Conservation (phyloP, 2,888 invertebrate genomes). For the Dolomedes plantarius region DNA sequence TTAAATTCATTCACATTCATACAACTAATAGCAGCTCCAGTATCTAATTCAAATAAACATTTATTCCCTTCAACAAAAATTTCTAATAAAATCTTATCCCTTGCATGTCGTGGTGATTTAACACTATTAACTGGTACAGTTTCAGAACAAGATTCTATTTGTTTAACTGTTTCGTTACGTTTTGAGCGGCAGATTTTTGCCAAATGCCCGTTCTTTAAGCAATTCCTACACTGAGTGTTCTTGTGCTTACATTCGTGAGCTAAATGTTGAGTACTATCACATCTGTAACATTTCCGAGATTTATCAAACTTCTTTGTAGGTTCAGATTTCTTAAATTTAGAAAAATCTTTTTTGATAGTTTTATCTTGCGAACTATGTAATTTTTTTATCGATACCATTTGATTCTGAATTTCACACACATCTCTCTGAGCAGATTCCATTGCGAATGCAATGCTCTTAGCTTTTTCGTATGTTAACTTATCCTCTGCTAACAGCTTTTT, state of each 20-base stretch:
- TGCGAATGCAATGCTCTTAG: conserved; percentile 53
- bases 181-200: conserved; percentile 54
- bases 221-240: conserved; percentile 50
- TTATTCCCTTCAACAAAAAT: conserved; percentile 48
- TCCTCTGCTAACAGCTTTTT: conserved; percentile 52
- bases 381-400: conserved; percentile 47
- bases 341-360: conserved; percentile 41
- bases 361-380: conserved; percentile 43
- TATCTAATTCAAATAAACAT: conserved; percentile 42
- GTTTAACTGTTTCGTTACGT: conserved; percentile 55
- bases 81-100: conserved; percentile 52
- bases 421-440: conserved; percentile 52
- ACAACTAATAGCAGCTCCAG: conserved; percentile 41
- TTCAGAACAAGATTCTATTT: conserved; percentile 52
- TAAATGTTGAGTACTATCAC: conserved; percentile 53
- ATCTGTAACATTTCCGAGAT: conserved; percentile 56
- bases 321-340: conserved; percentile 49
- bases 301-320: conserved; percentile 45
- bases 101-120: conserved; percentile 53
- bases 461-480: conserved; percentile 55
- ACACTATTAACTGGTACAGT: conserved; percentile 51
- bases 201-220: conserved; percentile 55
- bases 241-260: conserved; percentile 55
- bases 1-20: conserved; percentile 47
- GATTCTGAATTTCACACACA: conserved; percentile 53